A percentile compares a stretch with the other conserved stretches of the same genome.
Evolutionary conservation across 1,140 invertebrate genomes (phyloP).

Genomic region (Parasteatoda tepidariorum): DNA sequence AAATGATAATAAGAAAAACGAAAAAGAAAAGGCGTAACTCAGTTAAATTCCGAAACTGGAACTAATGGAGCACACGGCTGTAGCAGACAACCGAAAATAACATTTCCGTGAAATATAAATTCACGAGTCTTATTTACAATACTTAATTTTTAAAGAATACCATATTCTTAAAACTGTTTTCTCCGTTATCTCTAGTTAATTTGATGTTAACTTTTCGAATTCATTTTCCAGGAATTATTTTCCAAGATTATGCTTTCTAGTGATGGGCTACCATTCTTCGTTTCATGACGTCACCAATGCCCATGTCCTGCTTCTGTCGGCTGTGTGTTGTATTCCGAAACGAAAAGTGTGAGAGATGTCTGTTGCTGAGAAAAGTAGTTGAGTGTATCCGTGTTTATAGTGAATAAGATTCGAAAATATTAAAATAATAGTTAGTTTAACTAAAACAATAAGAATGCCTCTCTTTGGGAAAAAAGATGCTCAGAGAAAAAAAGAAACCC

Average conservation of each 20-base stretch:
- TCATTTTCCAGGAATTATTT: no score
- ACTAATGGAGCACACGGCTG: no score
- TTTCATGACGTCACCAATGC: conserved; percentile 45
- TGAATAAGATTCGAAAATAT: neutral
- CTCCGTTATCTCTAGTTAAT: no score
- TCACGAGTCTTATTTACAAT: no score
- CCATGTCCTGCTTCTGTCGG: conserved; percentile 52
- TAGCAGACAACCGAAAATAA: no score
- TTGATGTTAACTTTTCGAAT: no score
- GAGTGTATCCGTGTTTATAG: conserved; percentile 25
- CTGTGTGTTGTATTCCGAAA: conserved; percentile 23
- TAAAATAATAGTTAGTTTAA: neutral
- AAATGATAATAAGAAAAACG: no score
- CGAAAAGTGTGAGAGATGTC: conserved; percentile 27
- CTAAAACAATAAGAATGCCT: conserved; percentile 75
- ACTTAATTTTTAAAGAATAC: no score
- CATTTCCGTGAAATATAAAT: no score
- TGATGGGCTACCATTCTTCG: neutral
- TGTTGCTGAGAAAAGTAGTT: conserved; percentile 8
- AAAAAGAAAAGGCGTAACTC: no score
- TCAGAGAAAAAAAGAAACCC: conserved; percentile 69
- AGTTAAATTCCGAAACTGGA: no score
- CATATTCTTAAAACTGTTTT: no score
- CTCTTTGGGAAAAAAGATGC: conserved; percentile 80
- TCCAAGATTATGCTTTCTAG: neutral